A percentile compares a stretch with the other conserved stretches of the same genome.
Conservation (phyloP, 2,888 invertebrate species). For the Tetropium fuscum region DNA sequence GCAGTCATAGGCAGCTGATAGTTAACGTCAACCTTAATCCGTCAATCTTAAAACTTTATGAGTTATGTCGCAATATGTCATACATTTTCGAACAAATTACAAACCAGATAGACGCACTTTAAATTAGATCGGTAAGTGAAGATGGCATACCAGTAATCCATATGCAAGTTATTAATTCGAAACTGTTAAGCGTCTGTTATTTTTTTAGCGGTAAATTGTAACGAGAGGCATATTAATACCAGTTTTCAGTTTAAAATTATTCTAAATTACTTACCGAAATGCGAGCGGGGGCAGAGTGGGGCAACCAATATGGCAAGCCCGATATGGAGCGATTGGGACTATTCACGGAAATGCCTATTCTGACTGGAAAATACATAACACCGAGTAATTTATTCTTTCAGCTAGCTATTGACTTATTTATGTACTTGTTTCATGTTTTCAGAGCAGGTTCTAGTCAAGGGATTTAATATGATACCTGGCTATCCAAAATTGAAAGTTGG, state of each 20-base stretch:
- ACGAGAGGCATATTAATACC: too few species aligned
- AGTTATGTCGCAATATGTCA: too few species aligned
- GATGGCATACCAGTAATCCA: too few species aligned
- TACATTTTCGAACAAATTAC: neutral
- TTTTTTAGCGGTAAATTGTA: neutral
- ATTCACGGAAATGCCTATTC: slow-evolving; percentile 65
- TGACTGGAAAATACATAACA: slow-evolving; percentile 59
- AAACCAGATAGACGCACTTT: too few species aligned
- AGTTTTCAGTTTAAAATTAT: neutral
- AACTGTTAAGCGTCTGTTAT: too few species aligned
- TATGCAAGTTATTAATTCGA: too few species aligned
- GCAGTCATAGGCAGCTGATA: too few species aligned
- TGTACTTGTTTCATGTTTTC: slow-evolving; percentile 9
- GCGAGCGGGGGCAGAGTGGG: slow-evolving; percentile 15
- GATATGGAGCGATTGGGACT: slow-evolving; percentile 65
- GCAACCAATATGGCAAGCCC: slow-evolving; percentile 56
- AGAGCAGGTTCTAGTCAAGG: slow-evolving; percentile 42
- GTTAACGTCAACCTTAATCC: too few species aligned
- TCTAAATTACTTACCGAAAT: neutral
- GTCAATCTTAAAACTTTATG: too few species aligned
- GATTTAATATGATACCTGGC: slow-evolving; percentile 57
- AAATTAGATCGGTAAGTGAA: too few species aligned
- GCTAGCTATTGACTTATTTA: too few species aligned
- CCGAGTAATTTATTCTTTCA: too few species aligned
- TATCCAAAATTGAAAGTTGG: slow-evolving; percentile 62